A percentile compares a stretch with the other conserved stretches of the same genome.
phyloP scores from a whole-genome alignment of 2,888 invertebrate species.

The Teleiodes luculella region DNA sequence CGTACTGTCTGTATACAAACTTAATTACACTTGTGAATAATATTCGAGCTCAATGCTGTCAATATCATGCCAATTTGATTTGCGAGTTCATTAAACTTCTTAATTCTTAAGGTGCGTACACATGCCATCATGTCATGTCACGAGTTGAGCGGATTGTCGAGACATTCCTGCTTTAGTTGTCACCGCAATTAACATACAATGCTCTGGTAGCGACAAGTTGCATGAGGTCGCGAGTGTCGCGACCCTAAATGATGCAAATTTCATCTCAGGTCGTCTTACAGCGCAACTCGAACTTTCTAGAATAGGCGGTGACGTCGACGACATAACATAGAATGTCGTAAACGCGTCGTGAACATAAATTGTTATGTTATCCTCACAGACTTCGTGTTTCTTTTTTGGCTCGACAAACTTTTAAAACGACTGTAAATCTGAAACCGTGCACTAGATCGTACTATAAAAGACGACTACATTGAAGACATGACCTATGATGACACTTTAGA shows the following conservation, averaged over 20 bases:
- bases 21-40: constrained; percentile 30
- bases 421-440: constrained; percentile 19
- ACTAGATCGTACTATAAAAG: constrained; percentile 4
- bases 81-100: constrained; percentile 42
- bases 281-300: constrained; percentile 22
- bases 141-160: constrained; percentile 36
- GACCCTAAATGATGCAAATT: constrained; percentile 38
- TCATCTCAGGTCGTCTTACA: constrained; percentile 14
- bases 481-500: constrained; percentile 1
- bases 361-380: constrained; percentile 22
- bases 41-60: constrained; percentile 30
- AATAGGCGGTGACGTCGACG: constrained; percentile 23
- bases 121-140: constrained; percentile 24
- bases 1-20: constrained; percentile 29
- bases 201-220: constrained; percentile 56
- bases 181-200: constrained; percentile 71
- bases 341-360: constrained; percentile 28
- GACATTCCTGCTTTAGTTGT: constrained; percentile 44
- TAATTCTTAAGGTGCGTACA: constrained; percentile 37
- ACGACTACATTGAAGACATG: neutral
- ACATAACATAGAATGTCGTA: constrained; percentile 18
- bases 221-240: constrained; percentile 51
- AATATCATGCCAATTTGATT: constrained; percentile 25
- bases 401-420: constrained; percentile 20
- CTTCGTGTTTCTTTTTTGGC: constrained; percentile 23